Conservation (phyloP, 2,113 vertebrate genomes). For the Sorex fumeus region DNA sequence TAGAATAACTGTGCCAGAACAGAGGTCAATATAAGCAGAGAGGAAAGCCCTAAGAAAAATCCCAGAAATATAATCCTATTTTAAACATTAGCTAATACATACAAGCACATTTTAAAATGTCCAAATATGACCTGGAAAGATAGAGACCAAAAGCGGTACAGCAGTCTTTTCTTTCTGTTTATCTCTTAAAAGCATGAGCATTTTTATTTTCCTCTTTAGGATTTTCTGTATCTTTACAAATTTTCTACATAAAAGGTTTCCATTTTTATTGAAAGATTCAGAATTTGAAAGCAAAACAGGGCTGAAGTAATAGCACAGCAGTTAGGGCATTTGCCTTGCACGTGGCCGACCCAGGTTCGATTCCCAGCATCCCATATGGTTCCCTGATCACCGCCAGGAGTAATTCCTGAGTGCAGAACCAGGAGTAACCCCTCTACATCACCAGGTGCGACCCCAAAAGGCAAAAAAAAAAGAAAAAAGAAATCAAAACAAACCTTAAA, state of each 20-base stretch:
- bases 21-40: background rate
- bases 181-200: background rate
- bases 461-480: too few relatives aligned
- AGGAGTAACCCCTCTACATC: too few relatives aligned
- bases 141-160: background rate
- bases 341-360: too few relatives aligned
- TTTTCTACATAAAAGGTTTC: background rate
- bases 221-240: background rate
- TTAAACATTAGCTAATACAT: background rate
- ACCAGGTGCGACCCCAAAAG: too few relatives aligned
- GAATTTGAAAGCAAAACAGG: background rate
- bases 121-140: background rate
- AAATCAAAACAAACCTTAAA: background rate
- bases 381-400: too few relatives aligned
- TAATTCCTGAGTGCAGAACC: too few relatives aligned
- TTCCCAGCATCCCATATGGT: too few relatives aligned
- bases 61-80: background rate
- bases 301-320: too few relatives aligned
- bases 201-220: conserved; percentile 26
- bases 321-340: too few relatives aligned
- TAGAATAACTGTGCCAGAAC: too few relatives aligned
- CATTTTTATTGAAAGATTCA: background rate
- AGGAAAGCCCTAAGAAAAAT: background rate
- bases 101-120: background rate
- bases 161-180: background rate